Base-by-base conservation (phyloP, 1,140 invertebrate genomes). In the Tribolium castaneum region DNA sequence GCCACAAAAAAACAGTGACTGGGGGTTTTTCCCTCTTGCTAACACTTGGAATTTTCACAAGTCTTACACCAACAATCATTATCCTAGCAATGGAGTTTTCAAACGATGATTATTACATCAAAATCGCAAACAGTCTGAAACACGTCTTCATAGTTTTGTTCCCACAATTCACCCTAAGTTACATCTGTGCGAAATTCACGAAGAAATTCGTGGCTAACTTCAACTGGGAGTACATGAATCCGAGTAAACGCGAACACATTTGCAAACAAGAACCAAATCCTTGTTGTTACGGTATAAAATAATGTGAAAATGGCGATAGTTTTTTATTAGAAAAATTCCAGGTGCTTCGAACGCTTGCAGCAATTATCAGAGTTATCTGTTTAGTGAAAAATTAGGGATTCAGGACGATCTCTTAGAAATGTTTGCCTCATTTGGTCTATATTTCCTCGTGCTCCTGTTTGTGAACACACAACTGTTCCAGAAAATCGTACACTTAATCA, bases 161-260 rank as follows among this genome's bases (percentile, higher is more conserved):
- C 51, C 83, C 83, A n/a, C 83, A 82, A 56, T 83, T 83, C 52
- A 79, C 70, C 14, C 59, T 84, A 7, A 79, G 78, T n/a, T 80
- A 79, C 56, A 75, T 62, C 9, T 73, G 77, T 3, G 34, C 83
- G 1, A 75, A 76, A 7, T 84, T 83, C 75, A 66, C 79, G 9
- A 79, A 73, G 35, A 83, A 84, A 77, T 78, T 75, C 0, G 82
- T 84, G 0, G 70, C 80, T 13, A 82, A 82, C 52, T 83, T 84
- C 54, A 83, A 85, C 72, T 83, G 83, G 72, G 50, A 80, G 3
- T 70, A 75, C 7, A 79, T 80, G 75, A 45, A 39, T 12, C 45
- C 49, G 10, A 77, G 54, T 35, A 78, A 76, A 50, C 35, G 51
- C 35, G 51, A 35, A 13, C 30, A 73, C 34, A 66, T 66, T 56